Evolutionary conservation across 2,797 vertebrate genomes (phyloP), one percentile per base, ranked within the genome.

Genomic region (Acomys russatus): DNA sequence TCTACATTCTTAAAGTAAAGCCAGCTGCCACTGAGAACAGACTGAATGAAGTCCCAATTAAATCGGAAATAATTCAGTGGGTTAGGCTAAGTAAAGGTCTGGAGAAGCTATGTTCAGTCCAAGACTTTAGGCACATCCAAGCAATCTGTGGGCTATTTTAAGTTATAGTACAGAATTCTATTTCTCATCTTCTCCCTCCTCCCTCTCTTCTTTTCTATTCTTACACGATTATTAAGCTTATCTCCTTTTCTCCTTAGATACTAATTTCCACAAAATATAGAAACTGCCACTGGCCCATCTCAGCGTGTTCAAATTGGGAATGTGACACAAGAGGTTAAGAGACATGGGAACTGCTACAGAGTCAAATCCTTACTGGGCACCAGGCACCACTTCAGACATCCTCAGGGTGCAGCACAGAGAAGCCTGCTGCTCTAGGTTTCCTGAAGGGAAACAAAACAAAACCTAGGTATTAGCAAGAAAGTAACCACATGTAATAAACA

Each of bases 1-100:
- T 54, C 94, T 96, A 77, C 12, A 76, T 56, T 61, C 93, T 96
- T 94, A 83, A 97, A 94, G 38, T 91, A 25, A 94, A 77, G 88
- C 97, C 56, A 70, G 73, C n/a, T 93, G 73, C 78, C 84, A 91
- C 38, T 49, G 7, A 91, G 83, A 85, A 66, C 49, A 70, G 51
- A 88, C 22, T 74, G 78, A 93, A 44, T 18, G 54, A 33, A 71
- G 64, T 88, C 87, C 51, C 54, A 94, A 38, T 92, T 54, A 44
- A 90, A 20, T 63, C 51, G 9, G 63, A 82, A 78, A 71, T 87
- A 90, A 71, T 28, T 90, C 76, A 92, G 51, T 44, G 70, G 56
- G 49, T 5, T 87, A 80, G 56, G 82, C 35, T 92, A 88, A 92
- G 66, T 25, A 85, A 44, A 64, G 33, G n/a, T 71, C 93, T 33